phyloP scores from a whole-genome alignment of 2,113 vertebrate species.

The Hiodon alosoides region DNA sequence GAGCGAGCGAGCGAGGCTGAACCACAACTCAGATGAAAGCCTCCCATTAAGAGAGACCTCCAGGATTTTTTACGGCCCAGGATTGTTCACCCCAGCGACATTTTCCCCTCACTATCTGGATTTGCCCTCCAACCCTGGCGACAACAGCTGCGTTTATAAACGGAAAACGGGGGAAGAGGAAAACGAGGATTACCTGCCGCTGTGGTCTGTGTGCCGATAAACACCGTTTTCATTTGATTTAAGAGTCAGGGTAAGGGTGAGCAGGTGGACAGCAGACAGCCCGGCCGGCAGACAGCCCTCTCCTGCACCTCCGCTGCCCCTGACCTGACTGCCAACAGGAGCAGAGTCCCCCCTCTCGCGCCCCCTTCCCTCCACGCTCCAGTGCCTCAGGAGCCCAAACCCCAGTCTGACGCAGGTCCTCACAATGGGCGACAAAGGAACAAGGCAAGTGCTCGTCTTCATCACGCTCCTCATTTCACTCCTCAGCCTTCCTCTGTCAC shows the following conservation, averaged over 20 bases:
- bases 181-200: slow-evolving; percentile 18
- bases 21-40: slow-evolving; percentile 30
- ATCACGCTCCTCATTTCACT: not conserved
- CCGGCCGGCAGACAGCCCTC: not conserved
- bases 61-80: slow-evolving; percentile 25
- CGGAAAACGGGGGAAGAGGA: slow-evolving; percentile 13
- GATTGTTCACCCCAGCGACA: not conserved
- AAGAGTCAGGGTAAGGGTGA: not conserved
- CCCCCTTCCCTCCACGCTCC: slow-evolving; percentile 2
- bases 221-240: slow-evolving; percentile 32
- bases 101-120: not conserved
- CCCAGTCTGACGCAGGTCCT: slow-evolving; percentile 21
- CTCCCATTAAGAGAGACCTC: slow-evolving; percentile 26
- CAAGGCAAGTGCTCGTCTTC: slow-evolving; percentile 37
- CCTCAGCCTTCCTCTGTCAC: too few species aligned
- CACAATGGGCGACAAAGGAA: slow-evolving; percentile 50
- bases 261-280: slow-evolving; percentile 18
- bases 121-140: not conserved
- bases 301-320: slow-evolving; percentile 14
- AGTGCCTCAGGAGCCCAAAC: slow-evolving; percentile 9
- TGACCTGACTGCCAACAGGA: slow-evolving; percentile 15
- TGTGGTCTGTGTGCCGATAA: not conserved
- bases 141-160: not conserved
- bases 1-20: slow-evolving; percentile 18
- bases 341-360: slow-evolving; percentile 1